phyloP scores from a whole-genome alignment of 2,888 invertebrate species.

The Tiliacea aurago region DNA sequence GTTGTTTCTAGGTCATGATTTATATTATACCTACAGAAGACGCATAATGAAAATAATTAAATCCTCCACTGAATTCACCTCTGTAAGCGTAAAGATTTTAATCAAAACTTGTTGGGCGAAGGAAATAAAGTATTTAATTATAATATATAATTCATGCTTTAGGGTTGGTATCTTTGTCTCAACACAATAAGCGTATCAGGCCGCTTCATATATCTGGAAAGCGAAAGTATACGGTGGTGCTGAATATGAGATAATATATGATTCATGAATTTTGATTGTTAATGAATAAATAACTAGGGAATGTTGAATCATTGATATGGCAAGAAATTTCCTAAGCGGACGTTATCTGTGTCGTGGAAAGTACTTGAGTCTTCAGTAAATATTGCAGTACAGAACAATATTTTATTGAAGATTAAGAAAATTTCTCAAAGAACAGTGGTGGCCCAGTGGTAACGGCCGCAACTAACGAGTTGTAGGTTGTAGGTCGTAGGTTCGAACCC shows the following conservation, averaged over 20 bases:
- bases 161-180: constrained; percentile 32
- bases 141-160: constrained; percentile 39
- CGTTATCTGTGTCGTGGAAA: constrained; percentile 16
- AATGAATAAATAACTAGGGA: constrained; percentile 43
- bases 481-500: too few relatives aligned
- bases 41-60: constrained; percentile 10
- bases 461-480: too few relatives aligned
- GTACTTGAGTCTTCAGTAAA: constrained; percentile 20
- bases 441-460: too few relatives aligned
- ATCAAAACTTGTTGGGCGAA: constrained; percentile 27
- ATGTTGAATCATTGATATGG: constrained; percentile 35
- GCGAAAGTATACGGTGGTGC: constrained; percentile 25
- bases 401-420: neutral
- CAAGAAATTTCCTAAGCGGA: constrained; percentile 12
- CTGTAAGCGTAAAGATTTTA: constrained; percentile 40
- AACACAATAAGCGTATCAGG: constrained; percentile 17
- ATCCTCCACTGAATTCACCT: constrained; percentile 15
- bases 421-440: too few relatives aligned
- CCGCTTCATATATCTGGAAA: constrained; percentile 22
- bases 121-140: constrained; percentile 49
- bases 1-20: constrained; percentile 40
- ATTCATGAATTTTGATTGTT: constrained; percentile 53
- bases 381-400: constrained; percentile 5
- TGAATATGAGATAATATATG: constrained; percentile 37
- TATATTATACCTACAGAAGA: constrained; percentile 13